phyloP scores from a whole-genome alignment of 1,140 invertebrate genomes.

The Penaeus japonicus region DNA sequence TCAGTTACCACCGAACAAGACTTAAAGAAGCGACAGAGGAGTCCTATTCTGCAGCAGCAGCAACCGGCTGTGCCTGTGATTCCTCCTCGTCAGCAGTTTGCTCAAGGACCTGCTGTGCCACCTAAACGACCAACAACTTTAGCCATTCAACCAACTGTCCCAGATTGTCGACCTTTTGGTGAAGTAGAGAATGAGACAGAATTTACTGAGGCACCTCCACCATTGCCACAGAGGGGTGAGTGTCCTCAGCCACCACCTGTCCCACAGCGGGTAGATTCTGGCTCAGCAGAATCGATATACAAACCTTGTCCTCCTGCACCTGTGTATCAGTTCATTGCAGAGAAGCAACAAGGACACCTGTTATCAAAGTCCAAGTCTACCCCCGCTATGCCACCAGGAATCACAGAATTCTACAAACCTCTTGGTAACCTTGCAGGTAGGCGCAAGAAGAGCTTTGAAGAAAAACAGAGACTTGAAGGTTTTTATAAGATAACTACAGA shows the following conservation, averaged over 20 bases:
- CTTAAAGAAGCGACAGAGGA: background rate
- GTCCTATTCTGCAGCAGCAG: background rate
- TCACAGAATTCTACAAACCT: background rate
- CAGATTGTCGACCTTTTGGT: constrained; percentile 46
- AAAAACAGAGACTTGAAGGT: background rate
- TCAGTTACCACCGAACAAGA: constrained; percentile 7
- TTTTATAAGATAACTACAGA: background rate
- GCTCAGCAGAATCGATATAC: background rate
- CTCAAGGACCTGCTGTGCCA: background rate
- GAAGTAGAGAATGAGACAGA: background rate
- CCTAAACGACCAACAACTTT: constrained; percentile 52
- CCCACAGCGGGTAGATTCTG: constrained; percentile 11
- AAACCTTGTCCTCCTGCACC: background rate
- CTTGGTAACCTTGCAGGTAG: background rate
- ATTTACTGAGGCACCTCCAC: constrained; percentile 31
- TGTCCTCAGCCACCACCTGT: constrained; percentile 48
- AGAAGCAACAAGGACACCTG: background rate
- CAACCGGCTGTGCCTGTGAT: background rate
- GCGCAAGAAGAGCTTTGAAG: background rate
- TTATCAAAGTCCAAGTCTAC: constrained; percentile 52
- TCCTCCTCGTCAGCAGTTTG: constrained; percentile 15
- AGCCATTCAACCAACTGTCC: constrained; percentile 49
- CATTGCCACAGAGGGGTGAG: constrained; percentile 46
- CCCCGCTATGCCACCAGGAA: constrained; percentile 21
- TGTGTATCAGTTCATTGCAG: background rate